Base-by-base conservation (phyloP, 2,113 vertebrate species). In the Ptilonorhynchus violaceus region DNA sequence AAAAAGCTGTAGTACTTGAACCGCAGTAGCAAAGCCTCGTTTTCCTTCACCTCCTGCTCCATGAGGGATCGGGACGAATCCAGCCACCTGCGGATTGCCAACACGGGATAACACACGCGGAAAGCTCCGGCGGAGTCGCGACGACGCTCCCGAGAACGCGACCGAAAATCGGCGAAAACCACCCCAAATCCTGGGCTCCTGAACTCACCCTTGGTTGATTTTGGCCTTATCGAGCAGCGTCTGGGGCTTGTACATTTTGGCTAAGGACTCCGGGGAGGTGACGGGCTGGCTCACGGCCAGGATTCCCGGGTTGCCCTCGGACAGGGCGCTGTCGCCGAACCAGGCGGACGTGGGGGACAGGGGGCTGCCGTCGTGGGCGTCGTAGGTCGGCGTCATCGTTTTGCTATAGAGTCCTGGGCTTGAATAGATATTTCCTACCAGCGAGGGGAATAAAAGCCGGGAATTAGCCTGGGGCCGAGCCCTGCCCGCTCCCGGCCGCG, bases 1-100 rank as follows among this genome's bases (percentile, higher is more conserved):
- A 99, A 99, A 98, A 99, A 99, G 98, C 99, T 99, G 99, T 99
- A 98, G 95, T 99, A 99, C 97, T 99, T 99, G 98, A 99, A 99
- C 96, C 99, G 99, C 92, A 99, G 98, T 72, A 99, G 98, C 91
- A 99, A 98, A 85, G 99, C 99, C 67, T 99, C 99, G 3, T 99
- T 99, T 95, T 99, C 99, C 90, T 99, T 99, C 92, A 99, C 99
- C 60, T 99, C 99, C 95, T 99, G 99, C 96, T 99, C 99, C 99
- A 99, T 99, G 41, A 99, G 99, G 74, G 99, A 99, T 85, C 99
- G 98, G 72, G 99, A 99, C 0, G 99, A 99, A 96, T 99, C 99
- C 95, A 99, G 96, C 99, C 99, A 99, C 74, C 99, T 99, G 97
- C 4, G 89, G 96, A 75, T 92, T 33, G 81, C 75, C 81, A 91